A percentile compares a stretch with the other conserved stretches of the same genome.
These are phyloP conservation scores for Atrina japonica DNA, from an alignment of 2,888 invertebrate species.

Conservation along the genomic window DNA sequence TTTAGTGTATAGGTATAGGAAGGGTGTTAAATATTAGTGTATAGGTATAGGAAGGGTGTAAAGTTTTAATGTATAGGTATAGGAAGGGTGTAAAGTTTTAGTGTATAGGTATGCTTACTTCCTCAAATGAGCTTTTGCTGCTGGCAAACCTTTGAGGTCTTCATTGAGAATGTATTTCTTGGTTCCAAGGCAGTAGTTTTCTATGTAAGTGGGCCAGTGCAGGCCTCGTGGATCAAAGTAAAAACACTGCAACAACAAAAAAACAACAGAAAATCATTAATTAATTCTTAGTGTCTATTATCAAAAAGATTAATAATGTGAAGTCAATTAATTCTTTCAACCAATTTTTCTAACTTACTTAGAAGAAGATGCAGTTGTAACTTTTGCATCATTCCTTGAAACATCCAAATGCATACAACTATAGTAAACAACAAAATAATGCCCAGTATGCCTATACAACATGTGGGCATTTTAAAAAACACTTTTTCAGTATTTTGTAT, in stretches of 20 bases:
- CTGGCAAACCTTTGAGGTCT: conserved; percentile 76
- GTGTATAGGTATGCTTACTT: conserved; percentile 69
- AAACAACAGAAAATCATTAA: neutral
- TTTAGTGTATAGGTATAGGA: too few species aligned
- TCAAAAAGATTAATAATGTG: neutral
- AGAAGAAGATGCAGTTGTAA: too few species aligned
- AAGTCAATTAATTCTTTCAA: neutral
- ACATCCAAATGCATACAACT: too few species aligned
- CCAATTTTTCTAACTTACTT: neutral
- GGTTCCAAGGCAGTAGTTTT: conserved; percentile 79
- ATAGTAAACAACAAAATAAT: too few species aligned
- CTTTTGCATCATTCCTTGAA: too few species aligned
- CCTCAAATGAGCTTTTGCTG: conserved; percentile 79
- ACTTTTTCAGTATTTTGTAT: too few species aligned
- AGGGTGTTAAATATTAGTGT: neutral
- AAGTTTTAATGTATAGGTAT: too few species aligned
- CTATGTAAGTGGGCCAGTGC: conserved; percentile 80
- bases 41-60: too few species aligned
- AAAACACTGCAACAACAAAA: conserved; percentile 70
- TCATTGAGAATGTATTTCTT: conserved; percentile 80
- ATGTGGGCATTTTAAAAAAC: too few species aligned
- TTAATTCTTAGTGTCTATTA: neutral
- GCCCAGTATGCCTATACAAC: too few species aligned
- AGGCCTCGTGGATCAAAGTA: conserved; percentile 78
- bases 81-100: too few species aligned